Conservation (phyloP, 2,888 invertebrate species). For the Sipha maydis region DNA sequence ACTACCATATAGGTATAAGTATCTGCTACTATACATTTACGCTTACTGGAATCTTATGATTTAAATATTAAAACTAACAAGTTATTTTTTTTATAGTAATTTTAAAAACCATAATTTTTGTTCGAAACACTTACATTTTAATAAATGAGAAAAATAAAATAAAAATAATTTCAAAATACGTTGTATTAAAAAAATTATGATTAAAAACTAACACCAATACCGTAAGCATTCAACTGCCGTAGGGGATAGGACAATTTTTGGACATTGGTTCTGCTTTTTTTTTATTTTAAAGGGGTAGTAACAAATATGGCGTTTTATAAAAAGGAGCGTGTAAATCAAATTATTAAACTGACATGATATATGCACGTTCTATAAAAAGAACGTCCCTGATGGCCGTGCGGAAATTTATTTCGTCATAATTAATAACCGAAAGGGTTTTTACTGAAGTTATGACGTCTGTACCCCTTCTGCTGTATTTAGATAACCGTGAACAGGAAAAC, state of each 20-base stretch:
- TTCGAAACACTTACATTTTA: too few species aligned
- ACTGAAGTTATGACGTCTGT: slow-evolving; percentile 55
- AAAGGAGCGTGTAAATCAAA: slow-evolving; percentile 47
- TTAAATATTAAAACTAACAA: too few species aligned
- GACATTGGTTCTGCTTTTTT: slow-evolving; percentile 23
- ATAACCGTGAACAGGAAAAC: slow-evolving; percentile 61
- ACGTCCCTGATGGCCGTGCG: slow-evolving; percentile 51
- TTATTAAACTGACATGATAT: slow-evolving; percentile 50
- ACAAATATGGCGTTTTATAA: slow-evolving; percentile 44
- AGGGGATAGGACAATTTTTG: background rate
- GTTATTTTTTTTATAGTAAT: too few species aligned
- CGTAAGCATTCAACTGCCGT: background rate
- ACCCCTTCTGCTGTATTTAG: slow-evolving; percentile 53
- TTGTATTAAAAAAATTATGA: background rate
- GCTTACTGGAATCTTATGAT: too few species aligned
- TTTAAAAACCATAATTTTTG: too few species aligned
- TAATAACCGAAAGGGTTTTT: slow-evolving; percentile 61
- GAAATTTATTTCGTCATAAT: slow-evolving; percentile 60
- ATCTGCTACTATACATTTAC: too few species aligned
- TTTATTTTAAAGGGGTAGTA: slow-evolving; percentile 10
- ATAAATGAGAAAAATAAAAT: too few species aligned
- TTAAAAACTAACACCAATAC: background rate
- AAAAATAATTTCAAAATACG: too few species aligned
- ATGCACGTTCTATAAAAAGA: slow-evolving; percentile 52
- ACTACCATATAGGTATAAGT: too few species aligned